A percentile compares a stretch with the other conserved stretches of the same genome.
phyloP scores from a whole-genome alignment of 2,888 invertebrate genomes.

The Cataglyphis albicans region DNA sequence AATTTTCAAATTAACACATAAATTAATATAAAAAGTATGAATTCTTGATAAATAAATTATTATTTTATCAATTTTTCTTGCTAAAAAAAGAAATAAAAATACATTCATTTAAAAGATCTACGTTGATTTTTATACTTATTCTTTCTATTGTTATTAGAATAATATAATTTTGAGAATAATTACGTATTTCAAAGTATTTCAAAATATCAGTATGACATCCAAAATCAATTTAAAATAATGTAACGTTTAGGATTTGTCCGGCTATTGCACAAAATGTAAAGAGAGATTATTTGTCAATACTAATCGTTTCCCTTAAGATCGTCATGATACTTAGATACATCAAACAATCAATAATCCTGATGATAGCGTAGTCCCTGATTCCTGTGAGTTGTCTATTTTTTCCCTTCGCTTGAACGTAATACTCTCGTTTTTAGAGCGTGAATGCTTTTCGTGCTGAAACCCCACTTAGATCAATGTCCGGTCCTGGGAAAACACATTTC shows the following conservation, averaged over 20 bases:
- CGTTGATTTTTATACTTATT: neutral
- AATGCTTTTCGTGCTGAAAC: slow-evolving; percentile 12
- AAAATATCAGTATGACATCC: neutral
- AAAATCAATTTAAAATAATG: slow-evolving; percentile 15
- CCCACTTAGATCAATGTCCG: slow-evolving; percentile 45
- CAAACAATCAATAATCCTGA: slow-evolving; percentile 30
- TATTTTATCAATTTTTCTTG: neutral
- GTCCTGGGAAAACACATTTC: slow-evolving; percentile 52
- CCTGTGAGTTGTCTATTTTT: neutral
- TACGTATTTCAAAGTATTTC: neutral
- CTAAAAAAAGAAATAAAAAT: neutral
- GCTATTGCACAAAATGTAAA: neutral
- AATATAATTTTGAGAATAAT: neutral
- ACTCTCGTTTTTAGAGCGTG: slow-evolving; percentile 18
- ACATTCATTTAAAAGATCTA: neutral
- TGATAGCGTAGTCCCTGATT: neutral
- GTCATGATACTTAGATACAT: neutral
- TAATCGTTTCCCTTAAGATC: slow-evolving; percentile 16
- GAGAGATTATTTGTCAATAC: slow-evolving; percentile 5
- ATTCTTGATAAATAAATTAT: neutral
- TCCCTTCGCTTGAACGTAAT: neutral
- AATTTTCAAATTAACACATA: neutral
- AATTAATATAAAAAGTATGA: neutral
- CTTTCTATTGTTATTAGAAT: neutral
- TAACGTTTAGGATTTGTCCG: neutral